A percentile compares a stretch with the other conserved stretches of the same genome.
These are phyloP conservation scores for Hanleya hanleyi DNA, from an alignment of 2,888 invertebrate species.

Conservation along the genomic window DNA sequence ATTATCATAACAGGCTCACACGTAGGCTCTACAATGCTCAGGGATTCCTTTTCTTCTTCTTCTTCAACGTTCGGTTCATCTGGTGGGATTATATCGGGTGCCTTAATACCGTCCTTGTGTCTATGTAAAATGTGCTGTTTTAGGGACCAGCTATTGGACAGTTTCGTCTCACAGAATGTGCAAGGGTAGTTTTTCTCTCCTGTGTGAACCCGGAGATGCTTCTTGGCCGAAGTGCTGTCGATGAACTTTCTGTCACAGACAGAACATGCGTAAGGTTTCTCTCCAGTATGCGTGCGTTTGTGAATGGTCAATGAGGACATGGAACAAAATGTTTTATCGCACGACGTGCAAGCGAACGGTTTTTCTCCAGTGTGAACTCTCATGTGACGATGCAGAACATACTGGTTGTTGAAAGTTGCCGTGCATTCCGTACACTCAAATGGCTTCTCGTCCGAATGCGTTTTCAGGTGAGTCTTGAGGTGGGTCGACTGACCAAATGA, in stretches of 20 bases:
- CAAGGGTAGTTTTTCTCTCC: neutral
- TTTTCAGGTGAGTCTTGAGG: neutral
- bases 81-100: neutral
- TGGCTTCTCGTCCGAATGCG: neutral
- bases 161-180: neutral
- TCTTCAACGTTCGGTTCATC: neutral
- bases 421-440: neutral
- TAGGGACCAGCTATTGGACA: neutral
- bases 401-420: neutral
- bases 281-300: neutral
- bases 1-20: too few relatives aligned
- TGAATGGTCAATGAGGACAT: neutral
- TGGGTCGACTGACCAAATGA: neutral
- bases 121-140: neutral
- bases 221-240: neutral
- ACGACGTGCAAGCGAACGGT: neutral
- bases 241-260: neutral
- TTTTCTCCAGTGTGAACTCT: neutral
- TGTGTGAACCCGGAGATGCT: neutral
- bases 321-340: neutral
- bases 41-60: too few relatives aligned
- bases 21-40: too few relatives aligned
- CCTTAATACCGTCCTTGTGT: neutral
- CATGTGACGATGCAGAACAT: neutral
- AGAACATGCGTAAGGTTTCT: neutral